Base-by-base conservation (phyloP, 1,140 invertebrate species). In the Wasmannia auropunctata region DNA sequence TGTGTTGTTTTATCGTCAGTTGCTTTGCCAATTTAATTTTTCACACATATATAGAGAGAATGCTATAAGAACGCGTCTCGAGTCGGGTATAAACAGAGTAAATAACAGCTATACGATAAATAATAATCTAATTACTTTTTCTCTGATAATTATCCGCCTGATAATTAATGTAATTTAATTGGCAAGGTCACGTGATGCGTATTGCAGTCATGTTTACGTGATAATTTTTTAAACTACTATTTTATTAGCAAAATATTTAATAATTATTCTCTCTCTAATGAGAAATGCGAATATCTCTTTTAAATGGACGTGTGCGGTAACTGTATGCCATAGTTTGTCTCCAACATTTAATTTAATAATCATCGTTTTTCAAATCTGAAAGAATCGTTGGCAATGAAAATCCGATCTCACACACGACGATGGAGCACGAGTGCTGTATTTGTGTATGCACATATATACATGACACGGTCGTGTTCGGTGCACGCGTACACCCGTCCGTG, bases 371-470 rank as follows among this genome's bases (percentile, higher is more conserved):
- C 28, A 86, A 85, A 85, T 83, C 56, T 79, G 83, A 85, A 86
- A 86, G 75, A 90, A 85, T 90, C 37, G 72, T 83, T 85, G 72
- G 70, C 85, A 88, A 92, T 76, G 89, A 88, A 90, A 90, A 86
- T 63, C 84, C 77, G 80, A 87, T 92, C 79, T 54, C 75, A 63
- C 8, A 63, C 8, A 70, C 40, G 56, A 58, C n/a, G 56, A 70
- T 7, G 51, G 16, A 43, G 37, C 63, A 22, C 51, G 51, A 46
- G 51, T 10, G 22, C 22, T n/a, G 8, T 25, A 10, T 16, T 6
- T 37, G 22, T 31, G 3, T 22, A 28, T 62, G 7, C 6, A 4
- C 5, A 1, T 10, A 22, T 28, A 11, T 11, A 40, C 22, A 67
- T 62, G 70, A 25, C 51, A 58, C 43, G 79, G 74, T 67, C 54